A percentile compares a stretch with the other conserved stretches of the same genome.
Evolutionary conservation across 2,113 vertebrate genomes (phyloP).

Genomic region (Lanius collurio): DNA sequence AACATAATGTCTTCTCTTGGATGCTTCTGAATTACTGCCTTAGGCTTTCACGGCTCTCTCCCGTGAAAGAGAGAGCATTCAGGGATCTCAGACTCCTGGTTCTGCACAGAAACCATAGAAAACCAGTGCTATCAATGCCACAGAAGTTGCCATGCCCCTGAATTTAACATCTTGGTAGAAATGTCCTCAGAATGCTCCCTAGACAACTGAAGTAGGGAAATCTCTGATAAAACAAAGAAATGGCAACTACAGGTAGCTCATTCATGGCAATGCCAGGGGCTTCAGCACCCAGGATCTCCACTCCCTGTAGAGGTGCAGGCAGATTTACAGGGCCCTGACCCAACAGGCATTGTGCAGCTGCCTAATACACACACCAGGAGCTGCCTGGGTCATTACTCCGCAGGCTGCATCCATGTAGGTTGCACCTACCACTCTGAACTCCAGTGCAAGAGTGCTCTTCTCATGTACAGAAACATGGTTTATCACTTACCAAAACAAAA

Average conservation of each 20-base stretch:
- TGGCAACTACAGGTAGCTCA: neutral
- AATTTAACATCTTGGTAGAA: neutral
- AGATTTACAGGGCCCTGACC: neutral
- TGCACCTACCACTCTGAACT: neutral
- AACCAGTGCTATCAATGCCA: neutral
- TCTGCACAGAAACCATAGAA: neutral
- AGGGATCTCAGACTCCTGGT: neutral
- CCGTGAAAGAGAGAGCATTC: neutral
- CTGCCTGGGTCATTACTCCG: fast-evolving
- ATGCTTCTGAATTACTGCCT: neutral
- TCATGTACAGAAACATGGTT: neutral
- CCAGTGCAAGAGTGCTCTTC: neutral
- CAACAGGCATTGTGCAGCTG: neutral
- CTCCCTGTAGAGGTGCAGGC: neutral
- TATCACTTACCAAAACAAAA: neutral
- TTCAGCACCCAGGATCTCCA: neutral
- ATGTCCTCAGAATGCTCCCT: neutral
- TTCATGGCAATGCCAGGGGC: neutral
- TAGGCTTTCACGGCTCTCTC: neutral
- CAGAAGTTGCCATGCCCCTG: neutral
- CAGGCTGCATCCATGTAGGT: fast-evolving
- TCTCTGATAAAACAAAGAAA: neutral
- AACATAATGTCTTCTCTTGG: neutral
- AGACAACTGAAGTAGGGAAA: neutral
- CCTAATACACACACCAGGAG: no score